Percentiles rank a stretch among this genome's conserved stretches.
These are phyloP conservation scores for Galemys pyrenaicus DNA, from an alignment of 2,113 vertebrate genomes.

Conservation along the genomic window DNA sequence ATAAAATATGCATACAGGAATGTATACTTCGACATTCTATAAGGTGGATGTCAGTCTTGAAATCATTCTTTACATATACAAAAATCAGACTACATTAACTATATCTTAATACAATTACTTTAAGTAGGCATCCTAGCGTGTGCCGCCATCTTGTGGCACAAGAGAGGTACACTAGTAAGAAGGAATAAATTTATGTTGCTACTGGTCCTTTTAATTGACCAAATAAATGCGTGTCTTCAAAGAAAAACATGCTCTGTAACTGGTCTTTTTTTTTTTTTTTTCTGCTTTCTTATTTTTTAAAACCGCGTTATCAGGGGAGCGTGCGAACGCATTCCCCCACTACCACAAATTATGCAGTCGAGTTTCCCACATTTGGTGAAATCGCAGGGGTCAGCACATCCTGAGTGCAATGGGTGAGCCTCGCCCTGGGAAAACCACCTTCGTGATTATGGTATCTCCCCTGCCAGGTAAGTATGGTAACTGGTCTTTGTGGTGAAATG, in stretches of 20 bases:
- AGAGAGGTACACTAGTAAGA: background rate
- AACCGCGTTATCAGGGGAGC: no score
- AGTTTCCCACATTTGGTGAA: no score
- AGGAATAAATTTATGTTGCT: background rate
- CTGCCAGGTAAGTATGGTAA: no score
- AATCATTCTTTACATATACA: background rate
- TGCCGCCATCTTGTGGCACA: constrained; percentile 72
- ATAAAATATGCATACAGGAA: background rate
- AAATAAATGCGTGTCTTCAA: background rate
- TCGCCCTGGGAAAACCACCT: no score
- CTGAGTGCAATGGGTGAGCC: no score
- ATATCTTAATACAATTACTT: background rate
- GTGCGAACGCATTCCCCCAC: no score
- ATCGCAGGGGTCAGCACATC: no score
- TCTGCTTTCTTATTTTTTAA: no score
- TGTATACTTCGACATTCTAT: background rate
- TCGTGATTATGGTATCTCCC: no score
- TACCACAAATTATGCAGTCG: no score
- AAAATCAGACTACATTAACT: background rate
- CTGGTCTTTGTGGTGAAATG: background rate
- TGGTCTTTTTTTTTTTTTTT: no score
- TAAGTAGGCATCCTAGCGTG: background rate
- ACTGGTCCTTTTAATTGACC: background rate
- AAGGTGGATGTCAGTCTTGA: background rate
- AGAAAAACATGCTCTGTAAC: background rate